These are phyloP conservation scores for Plestiodon gilberti DNA, from an alignment of 2,113 vertebrate genomes.

Conservation along the genomic window DNA sequence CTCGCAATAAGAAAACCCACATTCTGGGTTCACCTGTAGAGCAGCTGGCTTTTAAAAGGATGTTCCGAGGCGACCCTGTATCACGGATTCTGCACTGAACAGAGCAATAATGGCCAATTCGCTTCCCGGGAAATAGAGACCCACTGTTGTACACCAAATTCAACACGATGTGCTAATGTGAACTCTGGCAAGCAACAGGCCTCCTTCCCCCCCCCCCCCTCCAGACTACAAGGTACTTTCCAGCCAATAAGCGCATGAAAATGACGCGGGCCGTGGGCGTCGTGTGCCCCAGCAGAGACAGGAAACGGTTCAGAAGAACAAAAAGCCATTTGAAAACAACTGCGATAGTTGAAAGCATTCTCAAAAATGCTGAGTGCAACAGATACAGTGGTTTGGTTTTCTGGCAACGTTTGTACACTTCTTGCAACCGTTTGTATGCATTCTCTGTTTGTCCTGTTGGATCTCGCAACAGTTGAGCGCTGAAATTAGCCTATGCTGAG, in stretches of 20 bases:
- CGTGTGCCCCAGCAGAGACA: background rate
- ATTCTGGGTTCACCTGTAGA: background rate
- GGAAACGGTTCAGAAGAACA: background rate
- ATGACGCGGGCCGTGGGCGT: background rate
- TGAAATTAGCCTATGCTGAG: no score
- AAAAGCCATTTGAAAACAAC: background rate
- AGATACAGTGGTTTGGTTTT: background rate
- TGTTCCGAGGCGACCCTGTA: no score
- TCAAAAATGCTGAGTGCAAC: background rate
- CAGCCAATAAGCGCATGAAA: background rate
- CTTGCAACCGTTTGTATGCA: background rate
- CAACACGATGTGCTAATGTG: background rate
- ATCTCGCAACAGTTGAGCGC: no score
- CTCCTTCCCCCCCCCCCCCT: background rate
- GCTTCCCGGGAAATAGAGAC: background rate
- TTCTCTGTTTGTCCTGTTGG: background rate
- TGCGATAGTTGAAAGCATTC: no score
- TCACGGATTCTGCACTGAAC: background rate
- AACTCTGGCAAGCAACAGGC: background rate
- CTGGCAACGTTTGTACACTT: no score
- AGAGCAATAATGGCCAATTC: no score
- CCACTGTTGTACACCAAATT: background rate
- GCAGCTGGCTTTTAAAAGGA: no score
- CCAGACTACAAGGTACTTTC: background rate
- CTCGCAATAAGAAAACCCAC: no score